Conservation (phyloP, 2,113 vertebrate genomes). For the Conger conger region DNA sequence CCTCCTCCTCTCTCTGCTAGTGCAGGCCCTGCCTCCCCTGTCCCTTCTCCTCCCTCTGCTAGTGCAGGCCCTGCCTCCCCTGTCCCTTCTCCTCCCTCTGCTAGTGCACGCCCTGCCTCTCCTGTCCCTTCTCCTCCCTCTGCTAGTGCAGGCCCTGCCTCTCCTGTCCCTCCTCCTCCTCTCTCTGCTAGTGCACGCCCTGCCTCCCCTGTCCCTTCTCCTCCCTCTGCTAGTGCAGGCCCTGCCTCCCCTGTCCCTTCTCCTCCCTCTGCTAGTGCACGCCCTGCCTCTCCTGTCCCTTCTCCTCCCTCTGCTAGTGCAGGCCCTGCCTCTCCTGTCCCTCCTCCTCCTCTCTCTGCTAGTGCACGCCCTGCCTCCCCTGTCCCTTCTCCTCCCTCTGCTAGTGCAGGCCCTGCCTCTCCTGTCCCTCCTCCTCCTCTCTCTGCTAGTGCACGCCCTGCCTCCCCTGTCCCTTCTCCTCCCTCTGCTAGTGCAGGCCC, state of each 20-base stretch:
- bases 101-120: too few relatives aligned
- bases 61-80: constrained; percentile 51
- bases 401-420: constrained; percentile 28
- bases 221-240: constrained; percentile 45
- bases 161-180: constrained; percentile 13
- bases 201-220: not conserved
- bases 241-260: too few relatives aligned
- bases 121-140: constrained; percentile 26
- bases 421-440: constrained; percentile 22
- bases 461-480: constrained; percentile 2
- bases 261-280: too few relatives aligned
- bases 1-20: too few relatives aligned
- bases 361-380: constrained; percentile 21
- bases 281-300: constrained; percentile 47
- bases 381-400: constrained; percentile 28
- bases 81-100: too few relatives aligned
- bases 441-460: constrained; percentile 36
- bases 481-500: constrained; percentile 37
- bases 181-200: constrained; percentile 37
- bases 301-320: too few relatives aligned
- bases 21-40: too few relatives aligned
- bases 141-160: too few relatives aligned
- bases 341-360: constrained; percentile 36
- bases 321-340: too few relatives aligned
- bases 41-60: constrained; percentile 37